A percentile compares a stretch with the other conserved stretches of the same genome.
phyloP scores from a whole-genome alignment of 2,797 vertebrate genomes.

The Etheostoma perlongum region DNA sequence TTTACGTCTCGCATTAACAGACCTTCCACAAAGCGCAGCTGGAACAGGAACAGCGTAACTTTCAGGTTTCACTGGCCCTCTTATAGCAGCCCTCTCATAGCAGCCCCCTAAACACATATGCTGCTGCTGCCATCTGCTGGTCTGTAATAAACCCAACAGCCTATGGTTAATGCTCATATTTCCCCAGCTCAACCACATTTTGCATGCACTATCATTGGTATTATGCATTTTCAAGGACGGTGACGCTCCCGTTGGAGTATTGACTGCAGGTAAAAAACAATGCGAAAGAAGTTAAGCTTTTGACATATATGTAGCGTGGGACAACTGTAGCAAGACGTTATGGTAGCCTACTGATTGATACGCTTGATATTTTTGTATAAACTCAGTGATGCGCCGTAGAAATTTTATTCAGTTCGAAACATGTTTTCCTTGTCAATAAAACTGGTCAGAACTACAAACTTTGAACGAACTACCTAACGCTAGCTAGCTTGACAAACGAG shows the following conservation, averaged over 20 bases:
- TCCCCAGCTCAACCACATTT: neutral
- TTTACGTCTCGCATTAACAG: too few relatives aligned
- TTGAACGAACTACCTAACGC: neutral
- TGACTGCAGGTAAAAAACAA: neutral
- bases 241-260: neutral
- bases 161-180: neutral
- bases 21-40: too few relatives aligned
- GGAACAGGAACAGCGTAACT: too few relatives aligned
- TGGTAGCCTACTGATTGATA: neutral
- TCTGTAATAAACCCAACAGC: neutral
- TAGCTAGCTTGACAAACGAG: too few relatives aligned
- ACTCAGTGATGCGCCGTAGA: too few relatives aligned
- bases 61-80: too few relatives aligned
- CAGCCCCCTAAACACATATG: neutral
- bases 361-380: neutral
- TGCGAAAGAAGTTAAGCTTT: neutral
- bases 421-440: neutral
- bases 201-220: fast-evolving
- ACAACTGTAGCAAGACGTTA: neutral
- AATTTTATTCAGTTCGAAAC: too few relatives aligned
- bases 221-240: neutral
- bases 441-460: too few relatives aligned
- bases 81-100: too few relatives aligned
- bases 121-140: slow-evolving; percentile 24
- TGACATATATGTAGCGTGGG: neutral